A percentile compares a stretch with the other conserved stretches of the same genome.
These are phyloP conservation scores for Decapterus maruadsi DNA, from an alignment of 2,797 vertebrate species.

Conservation along the genomic window DNA sequence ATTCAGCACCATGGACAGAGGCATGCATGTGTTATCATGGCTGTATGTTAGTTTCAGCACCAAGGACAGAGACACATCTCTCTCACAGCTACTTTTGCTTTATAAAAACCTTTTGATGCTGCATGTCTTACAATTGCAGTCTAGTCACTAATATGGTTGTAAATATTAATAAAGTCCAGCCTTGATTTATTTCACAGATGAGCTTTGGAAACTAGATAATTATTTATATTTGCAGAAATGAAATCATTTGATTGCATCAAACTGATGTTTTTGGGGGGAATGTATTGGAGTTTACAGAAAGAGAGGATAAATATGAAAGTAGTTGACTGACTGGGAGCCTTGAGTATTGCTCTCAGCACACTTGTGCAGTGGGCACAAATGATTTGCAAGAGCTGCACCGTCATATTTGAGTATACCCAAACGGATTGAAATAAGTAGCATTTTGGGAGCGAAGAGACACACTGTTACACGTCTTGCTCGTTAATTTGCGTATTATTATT, in stretches of 20 bases:
- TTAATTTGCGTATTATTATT: slow-evolving; percentile 81
- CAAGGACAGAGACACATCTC: slow-evolving; percentile 36
- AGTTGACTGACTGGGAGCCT: slow-evolving; percentile 16
- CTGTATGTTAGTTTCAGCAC: slow-evolving; percentile 26
- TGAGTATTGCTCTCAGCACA: slow-evolving; percentile 38
- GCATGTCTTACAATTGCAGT: slow-evolving; percentile 16
- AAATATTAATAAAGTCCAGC: slow-evolving; percentile 30
- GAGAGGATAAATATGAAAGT: slow-evolving; percentile 38
- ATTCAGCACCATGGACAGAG: slow-evolving; percentile 53
- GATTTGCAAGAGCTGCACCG: slow-evolving; percentile 43
- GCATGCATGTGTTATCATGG: neutral
- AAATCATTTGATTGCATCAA: slow-evolving; percentile 18
- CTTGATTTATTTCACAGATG: slow-evolving; percentile 27
- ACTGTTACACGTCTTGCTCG: slow-evolving; percentile 68
- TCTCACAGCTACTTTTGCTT: neutral
- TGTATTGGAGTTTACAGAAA: slow-evolving; percentile 10
- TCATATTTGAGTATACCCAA: slow-evolving; percentile 53
- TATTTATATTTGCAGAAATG: slow-evolving; percentile 7
- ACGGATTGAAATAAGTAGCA: slow-evolving; percentile 46
- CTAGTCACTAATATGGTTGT: slow-evolving; percentile 10
- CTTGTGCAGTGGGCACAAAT: slow-evolving; percentile 36
- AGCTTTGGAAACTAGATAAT: slow-evolving; percentile 23
- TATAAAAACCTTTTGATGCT: slow-evolving; percentile 1
- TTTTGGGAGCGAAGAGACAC: slow-evolving; percentile 62
- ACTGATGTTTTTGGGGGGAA: neutral